phyloP scores from a whole-genome alignment of 1,140 invertebrate genomes.

The Drosophila hydei region DNA sequence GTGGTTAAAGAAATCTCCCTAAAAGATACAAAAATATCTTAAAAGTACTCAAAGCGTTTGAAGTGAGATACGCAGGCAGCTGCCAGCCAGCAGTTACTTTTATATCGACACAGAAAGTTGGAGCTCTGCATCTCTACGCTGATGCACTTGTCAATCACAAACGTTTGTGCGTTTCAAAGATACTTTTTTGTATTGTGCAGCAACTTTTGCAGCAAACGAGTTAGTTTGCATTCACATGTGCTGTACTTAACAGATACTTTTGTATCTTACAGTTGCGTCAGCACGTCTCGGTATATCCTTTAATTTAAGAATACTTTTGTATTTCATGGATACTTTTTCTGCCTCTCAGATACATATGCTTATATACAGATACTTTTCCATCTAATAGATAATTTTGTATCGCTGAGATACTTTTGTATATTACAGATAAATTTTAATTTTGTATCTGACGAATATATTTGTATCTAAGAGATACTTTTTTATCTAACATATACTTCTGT shows the following conservation, averaged over 20 bases:
- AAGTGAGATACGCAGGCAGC: background rate
- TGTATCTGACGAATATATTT: no score
- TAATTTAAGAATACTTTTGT: no score
- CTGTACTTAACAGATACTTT: no score
- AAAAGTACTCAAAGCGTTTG: background rate
- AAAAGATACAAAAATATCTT: background rate
- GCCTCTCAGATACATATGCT: no score
- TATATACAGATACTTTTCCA: background rate
- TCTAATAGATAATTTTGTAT: background rate
- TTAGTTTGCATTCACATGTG: no score
- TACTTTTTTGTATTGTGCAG: background rate
- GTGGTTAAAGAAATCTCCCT: background rate
- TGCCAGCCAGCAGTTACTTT: background rate
- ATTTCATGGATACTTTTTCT: no score
- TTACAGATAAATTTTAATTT: no score
- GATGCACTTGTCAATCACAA: background rate
- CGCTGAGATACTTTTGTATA: background rate
- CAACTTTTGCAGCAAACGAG: background rate
- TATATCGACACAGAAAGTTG: no score
- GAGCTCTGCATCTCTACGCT: no score
- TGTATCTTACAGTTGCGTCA: background rate
- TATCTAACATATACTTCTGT: background rate
- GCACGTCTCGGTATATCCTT: no score
- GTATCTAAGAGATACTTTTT: background rate
- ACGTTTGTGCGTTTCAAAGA: background rate